Evolutionary conservation across 2,797 vertebrate genomes (phyloP), one percentile per base, ranked within the genome.

Genomic region (Phoebastria nigripes): DNA sequence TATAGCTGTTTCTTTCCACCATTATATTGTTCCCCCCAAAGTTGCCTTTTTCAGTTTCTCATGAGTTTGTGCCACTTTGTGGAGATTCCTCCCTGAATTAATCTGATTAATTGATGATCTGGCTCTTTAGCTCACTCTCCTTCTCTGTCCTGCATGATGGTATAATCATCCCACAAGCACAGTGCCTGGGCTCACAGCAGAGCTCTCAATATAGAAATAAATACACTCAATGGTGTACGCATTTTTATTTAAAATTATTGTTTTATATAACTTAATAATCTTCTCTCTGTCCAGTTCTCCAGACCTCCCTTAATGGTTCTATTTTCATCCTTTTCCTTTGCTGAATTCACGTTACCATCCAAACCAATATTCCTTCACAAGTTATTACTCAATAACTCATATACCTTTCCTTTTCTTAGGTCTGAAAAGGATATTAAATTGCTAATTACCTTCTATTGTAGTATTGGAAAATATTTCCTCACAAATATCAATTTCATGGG

Each of bases 401-500:
- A 56, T 73, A 46, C 20, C 20, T 62, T 82, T 81, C 65, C 28
- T 82, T 92, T 91, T 89, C 82, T 71, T 89, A 42, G 41, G 35
- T 93, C 65, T 91, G 76, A 59, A 94, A 92, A 94, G 87, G 70
- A 87, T 66, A 88, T 82, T 89, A 89, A 71, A 92, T 91, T 92
- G 59, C 52, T 96, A 94, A 94, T 95, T 92, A 73, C 56, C n/a
- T 83, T 85, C 52, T 82, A 26, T 16, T 52, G 47, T 47, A 56
- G 44, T 74, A 47, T 82, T 87, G 74, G 56, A 82, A 95, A 92
- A 80, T 55, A 84, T 80, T 86, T 92, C 41, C 54, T 80, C 56
- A 69, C 28, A 46, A 66, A 25, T 80, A 84, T 86, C 61, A 93
- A 62, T 96, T 63, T 42, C 9, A 7, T 10, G 2, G 37, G 42